These are phyloP conservation scores for Apis laboriosa DNA, from an alignment of 1,140 invertebrate species.

Conservation along the genomic window DNA sequence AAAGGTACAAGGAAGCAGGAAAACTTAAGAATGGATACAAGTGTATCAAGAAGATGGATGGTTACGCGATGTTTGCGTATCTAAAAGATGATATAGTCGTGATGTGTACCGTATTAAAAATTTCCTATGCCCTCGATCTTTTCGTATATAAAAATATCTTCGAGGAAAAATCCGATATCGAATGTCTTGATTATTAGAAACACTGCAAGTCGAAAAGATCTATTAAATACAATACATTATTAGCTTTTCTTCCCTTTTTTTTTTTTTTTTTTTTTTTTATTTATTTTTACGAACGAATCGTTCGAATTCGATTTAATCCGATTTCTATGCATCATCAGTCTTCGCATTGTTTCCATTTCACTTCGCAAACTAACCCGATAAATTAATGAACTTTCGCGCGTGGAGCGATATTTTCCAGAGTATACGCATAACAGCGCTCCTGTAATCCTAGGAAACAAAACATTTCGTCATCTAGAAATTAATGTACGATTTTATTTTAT, in stretches of 20 bases:
- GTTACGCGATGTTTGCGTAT: constrained; percentile 34
- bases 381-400: not conserved
- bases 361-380: not conserved
- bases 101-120: constrained; percentile 3
- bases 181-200: not conserved
- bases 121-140: not conserved
- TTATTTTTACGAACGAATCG: not conserved
- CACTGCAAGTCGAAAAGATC: too few relatives aligned
- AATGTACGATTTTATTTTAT: too few relatives aligned
- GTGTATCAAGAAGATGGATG: constrained; percentile 44
- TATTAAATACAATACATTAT: too few relatives aligned
- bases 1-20: not conserved
- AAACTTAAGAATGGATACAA: constrained; percentile 32
- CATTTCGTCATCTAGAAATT: too few relatives aligned
- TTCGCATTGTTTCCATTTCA: not conserved
- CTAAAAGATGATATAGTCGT: constrained; percentile 2
- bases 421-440: too few relatives aligned
- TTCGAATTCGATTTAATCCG: not conserved
- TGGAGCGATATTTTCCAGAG: not conserved
- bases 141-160: not conserved
- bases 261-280: too few relatives aligned
- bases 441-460: too few relatives aligned
- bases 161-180: not conserved
- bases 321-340: not conserved
- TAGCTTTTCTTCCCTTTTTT: too few relatives aligned